These are phyloP conservation scores for Hydra vulgaris DNA, from an alignment of 30 jellyfish, hydroid and myxozoan genomes.

Conservation along the genomic window DNA sequence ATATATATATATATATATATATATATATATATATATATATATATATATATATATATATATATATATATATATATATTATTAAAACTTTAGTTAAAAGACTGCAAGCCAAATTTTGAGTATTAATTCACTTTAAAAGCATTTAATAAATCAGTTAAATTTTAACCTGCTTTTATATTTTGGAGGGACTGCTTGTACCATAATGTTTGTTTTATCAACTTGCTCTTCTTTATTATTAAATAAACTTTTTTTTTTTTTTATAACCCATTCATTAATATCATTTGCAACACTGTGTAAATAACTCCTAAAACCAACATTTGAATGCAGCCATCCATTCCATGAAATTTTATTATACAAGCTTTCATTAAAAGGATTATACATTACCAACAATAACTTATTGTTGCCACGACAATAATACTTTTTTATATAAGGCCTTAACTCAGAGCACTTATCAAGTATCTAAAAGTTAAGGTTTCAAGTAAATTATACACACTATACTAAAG, in stretches of 20 bases:
- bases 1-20: too few species aligned
- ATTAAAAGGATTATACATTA: slow-evolving; percentile 61
- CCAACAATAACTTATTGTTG: slow-evolving; percentile 24
- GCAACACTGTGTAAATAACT: slow-evolving; percentile 66
- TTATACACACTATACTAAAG: too few species aligned
- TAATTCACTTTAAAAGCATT: too few species aligned
- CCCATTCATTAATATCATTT: slow-evolving; percentile 52
- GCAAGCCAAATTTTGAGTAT: too few species aligned
- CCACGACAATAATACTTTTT: slow-evolving; percentile 55
- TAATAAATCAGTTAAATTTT: not conserved
- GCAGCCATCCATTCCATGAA: slow-evolving; percentile 75
- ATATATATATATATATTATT: too few species aligned
- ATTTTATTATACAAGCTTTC: slow-evolving; percentile 19
- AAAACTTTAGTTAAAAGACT: too few species aligned
- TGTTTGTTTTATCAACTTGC: not conserved
- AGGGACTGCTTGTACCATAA: not conserved
- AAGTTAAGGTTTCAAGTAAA: slow-evolving; percentile 2
- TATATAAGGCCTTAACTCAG: slow-evolving; percentile 47
- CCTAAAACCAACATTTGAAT: slow-evolving; percentile 77
- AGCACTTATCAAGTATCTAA: slow-evolving; percentile 53
- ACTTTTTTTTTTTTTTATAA: slow-evolving; percentile 53
- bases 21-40: too few species aligned
- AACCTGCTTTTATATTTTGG: not conserved
- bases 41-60: too few species aligned
- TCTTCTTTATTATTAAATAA: not conserved